phyloP scores from a whole-genome alignment of 2,797 vertebrate species.

The Emydoidea blandingii region DNA sequence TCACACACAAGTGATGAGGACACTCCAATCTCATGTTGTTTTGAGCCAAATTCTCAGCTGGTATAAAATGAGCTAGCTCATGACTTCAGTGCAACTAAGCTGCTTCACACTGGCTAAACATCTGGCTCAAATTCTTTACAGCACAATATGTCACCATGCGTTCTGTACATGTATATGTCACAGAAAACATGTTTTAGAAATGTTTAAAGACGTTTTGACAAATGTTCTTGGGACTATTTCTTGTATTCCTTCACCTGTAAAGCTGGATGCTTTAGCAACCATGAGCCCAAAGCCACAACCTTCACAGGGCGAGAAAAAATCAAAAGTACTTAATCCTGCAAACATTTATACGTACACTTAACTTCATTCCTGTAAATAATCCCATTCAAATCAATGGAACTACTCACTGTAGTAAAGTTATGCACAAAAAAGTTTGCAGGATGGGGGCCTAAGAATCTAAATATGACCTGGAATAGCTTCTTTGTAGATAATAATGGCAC shows the following conservation, averaged over 20 bases:
- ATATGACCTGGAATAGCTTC: neutral
- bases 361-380: neutral
- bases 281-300: neutral
- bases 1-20: neutral
- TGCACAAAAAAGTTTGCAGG: neutral
- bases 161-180: neutral
- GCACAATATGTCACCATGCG: neutral
- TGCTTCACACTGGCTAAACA: neutral
- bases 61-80: neutral
- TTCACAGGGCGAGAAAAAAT: neutral
- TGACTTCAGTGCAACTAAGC: neutral
- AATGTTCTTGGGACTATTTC: neutral
- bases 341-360: neutral
- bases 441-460: too few relatives aligned
- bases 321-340: too few relatives aligned
- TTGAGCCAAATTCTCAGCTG: neutral
- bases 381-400: neutral
- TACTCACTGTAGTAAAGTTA: neutral
- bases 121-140: neutral
- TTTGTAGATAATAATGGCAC: neutral
- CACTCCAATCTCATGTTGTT: neutral
- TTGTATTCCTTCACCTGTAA: neutral
- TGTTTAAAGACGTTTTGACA: neutral
- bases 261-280: neutral
- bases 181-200: neutral